Evolutionary conservation across 2,113 vertebrate species (phyloP).

Genomic region (Hyperoodon ampullatus): DNA sequence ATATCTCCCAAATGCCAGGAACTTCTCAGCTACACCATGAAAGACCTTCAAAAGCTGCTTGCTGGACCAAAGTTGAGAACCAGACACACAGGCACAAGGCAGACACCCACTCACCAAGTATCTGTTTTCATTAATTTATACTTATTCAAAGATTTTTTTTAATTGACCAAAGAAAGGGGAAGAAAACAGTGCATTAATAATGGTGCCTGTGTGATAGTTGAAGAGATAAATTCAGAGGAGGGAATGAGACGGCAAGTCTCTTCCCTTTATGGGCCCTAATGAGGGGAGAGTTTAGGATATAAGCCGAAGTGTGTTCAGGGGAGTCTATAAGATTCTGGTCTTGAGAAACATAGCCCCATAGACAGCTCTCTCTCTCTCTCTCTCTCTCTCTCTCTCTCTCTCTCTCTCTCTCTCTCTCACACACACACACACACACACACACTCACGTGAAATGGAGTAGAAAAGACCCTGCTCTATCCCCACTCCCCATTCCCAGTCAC

Average conservation of each 20-base stretch:
- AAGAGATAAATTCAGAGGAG: background rate
- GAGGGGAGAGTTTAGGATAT: background rate
- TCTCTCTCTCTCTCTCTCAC: background rate
- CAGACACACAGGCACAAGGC: background rate
- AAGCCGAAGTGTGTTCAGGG: background rate
- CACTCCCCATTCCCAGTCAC: background rate
- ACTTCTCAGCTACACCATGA: background rate
- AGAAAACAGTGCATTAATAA: background rate
- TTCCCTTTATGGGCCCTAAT: background rate
- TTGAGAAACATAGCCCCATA: background rate
- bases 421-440: no score
- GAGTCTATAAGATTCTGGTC: background rate
- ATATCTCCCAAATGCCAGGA: background rate
- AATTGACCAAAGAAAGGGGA: conserved; percentile 9
- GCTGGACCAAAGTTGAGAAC: background rate
- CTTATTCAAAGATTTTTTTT: background rate
- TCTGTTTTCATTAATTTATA: background rate
- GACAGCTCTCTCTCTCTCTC: no score
- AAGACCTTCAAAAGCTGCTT: background rate
- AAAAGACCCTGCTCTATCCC: background rate
- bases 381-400: no score
- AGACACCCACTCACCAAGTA: background rate
- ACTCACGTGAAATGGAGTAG: background rate
- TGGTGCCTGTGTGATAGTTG: background rate
- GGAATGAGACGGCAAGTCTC: background rate